Percentiles rank a stretch among this genome's conserved stretches.
phyloP scores from a whole-genome alignment of 2,888 invertebrate species.

The Folsomia candida region DNA sequence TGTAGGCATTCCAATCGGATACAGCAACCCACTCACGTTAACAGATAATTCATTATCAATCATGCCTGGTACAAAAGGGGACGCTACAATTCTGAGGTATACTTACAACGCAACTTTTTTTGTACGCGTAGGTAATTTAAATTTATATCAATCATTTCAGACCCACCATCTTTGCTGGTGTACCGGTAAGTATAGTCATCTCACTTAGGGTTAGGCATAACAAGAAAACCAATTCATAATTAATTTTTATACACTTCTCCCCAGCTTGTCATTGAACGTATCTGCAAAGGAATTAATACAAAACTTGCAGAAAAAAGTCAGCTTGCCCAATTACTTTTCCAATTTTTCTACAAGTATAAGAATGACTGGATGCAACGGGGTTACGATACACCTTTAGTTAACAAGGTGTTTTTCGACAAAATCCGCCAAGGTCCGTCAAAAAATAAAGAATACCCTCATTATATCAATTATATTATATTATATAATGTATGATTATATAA shows the following conservation, averaged over 20 bases:
- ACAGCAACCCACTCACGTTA: constrained; percentile 92
- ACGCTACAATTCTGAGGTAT: constrained; percentile 75
- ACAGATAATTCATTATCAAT: constrained; percentile 91
- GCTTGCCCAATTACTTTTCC: constrained; percentile 79
- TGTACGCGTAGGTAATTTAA: too few species aligned
- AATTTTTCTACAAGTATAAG: constrained; percentile 93
- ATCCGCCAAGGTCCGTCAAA: too few species aligned
- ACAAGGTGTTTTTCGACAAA: constrained; percentile 59
- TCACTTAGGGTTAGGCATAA: background rate
- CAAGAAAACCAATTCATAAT: background rate
- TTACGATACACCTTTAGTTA: constrained; percentile 67
- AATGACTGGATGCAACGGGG: constrained; percentile 77
- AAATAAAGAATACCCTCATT: too few species aligned
- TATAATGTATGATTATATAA: too few species aligned
- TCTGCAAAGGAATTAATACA: constrained; percentile 94
- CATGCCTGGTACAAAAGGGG: constrained; percentile 90
- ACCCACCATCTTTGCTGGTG: constrained; percentile 93
- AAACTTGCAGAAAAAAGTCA: constrained; percentile 80
- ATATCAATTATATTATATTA: too few species aligned
- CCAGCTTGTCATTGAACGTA: constrained; percentile 91
- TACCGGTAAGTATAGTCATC: constrained; percentile 69
- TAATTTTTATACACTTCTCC: constrained; percentile 24
- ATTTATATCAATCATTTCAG: too few species aligned
- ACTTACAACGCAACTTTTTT: too few species aligned
- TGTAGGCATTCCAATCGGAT: constrained; percentile 62